These are phyloP conservation scores for Limnothrissa miodon DNA, from an alignment of 2,113 vertebrate species.

Conservation along the genomic window DNA sequence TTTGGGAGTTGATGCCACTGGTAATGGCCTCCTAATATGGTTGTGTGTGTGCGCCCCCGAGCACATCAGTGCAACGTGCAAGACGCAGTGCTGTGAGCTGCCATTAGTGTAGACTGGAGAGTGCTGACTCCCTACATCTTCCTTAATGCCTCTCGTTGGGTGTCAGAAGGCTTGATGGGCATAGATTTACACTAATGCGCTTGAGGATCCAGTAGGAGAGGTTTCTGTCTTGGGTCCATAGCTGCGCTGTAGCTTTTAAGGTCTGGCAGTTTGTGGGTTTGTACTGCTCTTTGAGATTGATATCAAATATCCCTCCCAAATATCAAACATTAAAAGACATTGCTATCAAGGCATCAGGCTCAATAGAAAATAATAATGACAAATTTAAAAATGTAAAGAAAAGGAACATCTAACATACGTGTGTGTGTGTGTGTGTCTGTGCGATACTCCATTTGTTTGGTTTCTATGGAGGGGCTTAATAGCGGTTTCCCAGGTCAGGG, in stretches of 20 bases:
- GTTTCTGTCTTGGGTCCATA: background rate
- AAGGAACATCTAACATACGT: background rate
- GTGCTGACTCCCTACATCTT: conserved; percentile 28
- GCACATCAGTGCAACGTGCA: conserved; percentile 40
- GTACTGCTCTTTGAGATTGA: background rate
- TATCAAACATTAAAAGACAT: background rate
- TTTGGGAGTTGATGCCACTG: conserved; percentile 24
- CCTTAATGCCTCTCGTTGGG: conserved; percentile 26
- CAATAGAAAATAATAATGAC: background rate
- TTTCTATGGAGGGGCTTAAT: background rate
- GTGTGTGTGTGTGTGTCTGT: too few relatives aligned
- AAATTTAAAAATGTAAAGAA: background rate
- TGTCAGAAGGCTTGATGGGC: conserved; percentile 28
- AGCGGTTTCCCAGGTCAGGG: background rate
- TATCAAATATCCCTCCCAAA: background rate
- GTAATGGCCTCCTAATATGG: conserved; percentile 36
- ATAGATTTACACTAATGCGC: conserved; percentile 20
- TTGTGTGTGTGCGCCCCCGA: background rate
- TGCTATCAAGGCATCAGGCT: background rate
- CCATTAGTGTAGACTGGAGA: conserved; percentile 29
- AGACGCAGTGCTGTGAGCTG: conserved; percentile 26
- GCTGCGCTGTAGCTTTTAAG: background rate
- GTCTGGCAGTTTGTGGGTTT: background rate
- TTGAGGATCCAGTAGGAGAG: conserved; percentile 16
- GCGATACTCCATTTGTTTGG: background rate